Evolutionary conservation across 2,113 vertebrate genomes (phyloP).

Genomic region (Phylloscopus whistleri): DNA sequence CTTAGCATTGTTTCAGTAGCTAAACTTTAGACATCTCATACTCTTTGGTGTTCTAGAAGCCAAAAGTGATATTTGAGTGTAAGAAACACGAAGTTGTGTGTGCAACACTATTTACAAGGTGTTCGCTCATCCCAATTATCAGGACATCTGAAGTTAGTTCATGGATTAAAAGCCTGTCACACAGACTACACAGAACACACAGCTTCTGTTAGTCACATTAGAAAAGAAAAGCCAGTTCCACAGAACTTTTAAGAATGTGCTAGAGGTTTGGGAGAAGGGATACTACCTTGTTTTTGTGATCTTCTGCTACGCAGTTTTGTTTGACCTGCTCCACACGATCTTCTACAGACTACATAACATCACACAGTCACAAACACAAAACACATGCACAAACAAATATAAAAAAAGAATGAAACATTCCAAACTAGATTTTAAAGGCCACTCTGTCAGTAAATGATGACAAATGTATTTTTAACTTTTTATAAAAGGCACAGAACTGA

Average conservation of each 20-base stretch:
- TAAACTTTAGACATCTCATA: slow-evolving; percentile 28
- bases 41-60: slow-evolving; percentile 42
- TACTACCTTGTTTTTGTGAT: slow-evolving; percentile 93
- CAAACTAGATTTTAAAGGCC: slow-evolving; percentile 70
- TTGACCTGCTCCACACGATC: slow-evolving; percentile 91
- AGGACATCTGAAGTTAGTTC: slow-evolving; percentile 34
- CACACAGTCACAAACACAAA: slow-evolving; percentile 81
- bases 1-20: slow-evolving; percentile 53
- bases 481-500: slow-evolving; percentile 60
- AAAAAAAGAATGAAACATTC: slow-evolving; percentile 78
- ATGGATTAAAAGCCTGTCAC: slow-evolving; percentile 15
- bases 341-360: slow-evolving; percentile 93
- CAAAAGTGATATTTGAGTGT: not conserved
- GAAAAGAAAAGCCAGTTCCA: slow-evolving; percentile 59
- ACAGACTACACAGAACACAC: slow-evolving; percentile 26
- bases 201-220: slow-evolving; percentile 46
- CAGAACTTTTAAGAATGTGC: slow-evolving; percentile 63
- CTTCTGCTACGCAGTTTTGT: slow-evolving; percentile 90
- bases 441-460: slow-evolving; percentile 64
- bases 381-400: slow-evolving; percentile 91
- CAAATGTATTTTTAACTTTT: slow-evolving; percentile 56
- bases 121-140: slow-evolving; percentile 9
- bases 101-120: slow-evolving; percentile 26
- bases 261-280: slow-evolving; percentile 71
- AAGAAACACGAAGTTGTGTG: slow-evolving; percentile 15